Evolutionary conservation across 2,888 invertebrate genomes (phyloP), one percentile per base, ranked within the genome.

Genomic region (Dascillus cervinus): DNA sequence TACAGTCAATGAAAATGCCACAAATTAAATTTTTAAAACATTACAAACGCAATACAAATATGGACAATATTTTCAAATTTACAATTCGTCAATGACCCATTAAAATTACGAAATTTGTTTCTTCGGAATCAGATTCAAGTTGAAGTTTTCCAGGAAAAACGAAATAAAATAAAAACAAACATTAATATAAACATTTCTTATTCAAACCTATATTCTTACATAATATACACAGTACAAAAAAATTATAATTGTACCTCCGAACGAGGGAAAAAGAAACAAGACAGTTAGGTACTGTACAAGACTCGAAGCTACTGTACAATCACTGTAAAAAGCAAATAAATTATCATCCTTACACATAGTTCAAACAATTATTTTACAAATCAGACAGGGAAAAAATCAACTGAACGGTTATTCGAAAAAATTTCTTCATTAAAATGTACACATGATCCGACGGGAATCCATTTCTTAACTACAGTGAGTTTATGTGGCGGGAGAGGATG

Each of bases 211-310:
- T 77, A 76, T 75, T 77, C 78, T 76, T 80, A 81, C 79, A 80
- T 79, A 79, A 80, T 80, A 79, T 81, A 80, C 80, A 82, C 80
- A 80, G 80, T 81, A 82, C 80, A 81, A 82, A 81, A 79, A 77
- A 79, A 78, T 6, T 77, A 73, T 57, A 59, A 55, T 58, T 55
- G 53, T 51, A 52, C 55, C 63, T 55, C 56, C 44, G 45, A 49
- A 31, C 40, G 48, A 45, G 46, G 40, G 39, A 48, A 60, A 58
- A 57, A 52, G 53, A 52, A 58, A 59, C 53, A 52, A n/a, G 47
- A 52, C 46, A 50, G 29, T 50, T 53, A 46, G 44, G 52, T 55
- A 35, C 34, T 66, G 65, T 66, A 66, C 65, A 66, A 63, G 57
- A 54, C 56, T 60, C 55, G 56, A 48, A 46, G 47, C 58, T 61